A percentile compares a stretch with the other conserved stretches of the same genome.
Evolutionary conservation across 2,888 invertebrate genomes (phyloP).

Genomic region (Tridacna crocea): DNA sequence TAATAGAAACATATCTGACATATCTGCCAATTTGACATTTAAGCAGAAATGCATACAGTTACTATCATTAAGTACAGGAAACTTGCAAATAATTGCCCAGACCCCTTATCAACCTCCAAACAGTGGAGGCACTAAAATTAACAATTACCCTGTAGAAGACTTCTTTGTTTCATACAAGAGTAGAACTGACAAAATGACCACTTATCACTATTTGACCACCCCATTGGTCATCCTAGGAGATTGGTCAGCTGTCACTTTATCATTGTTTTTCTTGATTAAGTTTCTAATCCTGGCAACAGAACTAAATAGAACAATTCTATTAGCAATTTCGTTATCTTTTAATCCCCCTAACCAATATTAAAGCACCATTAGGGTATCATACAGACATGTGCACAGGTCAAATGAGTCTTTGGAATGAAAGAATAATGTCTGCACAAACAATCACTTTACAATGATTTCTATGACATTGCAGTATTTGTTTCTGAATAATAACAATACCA

Average conservation of each 20-base stretch:
- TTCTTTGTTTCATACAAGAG: not conserved
- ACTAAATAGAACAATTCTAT: constrained; percentile 12
- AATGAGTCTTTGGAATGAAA: too few species aligned
- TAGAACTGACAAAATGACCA: not conserved
- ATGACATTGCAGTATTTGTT: too few species aligned
- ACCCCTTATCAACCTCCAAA: constrained; percentile 5
- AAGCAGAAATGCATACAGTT: constrained; percentile 35
- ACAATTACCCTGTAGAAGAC: constrained; percentile 1
- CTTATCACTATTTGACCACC: not conserved
- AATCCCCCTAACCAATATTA: constrained; percentile 8
- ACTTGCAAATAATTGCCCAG: constrained; percentile 33
- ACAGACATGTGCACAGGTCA: too few species aligned
- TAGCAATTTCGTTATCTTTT: constrained; percentile 15
- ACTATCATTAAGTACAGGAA: constrained; percentile 37
- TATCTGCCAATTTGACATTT: not conserved
- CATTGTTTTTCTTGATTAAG: constrained; percentile 24
- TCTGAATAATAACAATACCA: too few species aligned
- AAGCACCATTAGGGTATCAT: not conserved
- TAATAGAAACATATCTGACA: too few species aligned
- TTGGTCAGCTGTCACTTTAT: constrained; percentile 27
- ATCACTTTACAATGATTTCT: too few species aligned
- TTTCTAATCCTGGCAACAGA: not conserved
- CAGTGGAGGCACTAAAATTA: constrained; percentile 11
- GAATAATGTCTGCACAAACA: too few species aligned
- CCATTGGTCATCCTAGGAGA: not conserved